Percentiles rank a stretch among this genome's conserved stretches.
Evolutionary conservation across 92 coral and sea anemone genomes (phyloP).

Genomic region (Epizoanthus stellaris): DNA sequence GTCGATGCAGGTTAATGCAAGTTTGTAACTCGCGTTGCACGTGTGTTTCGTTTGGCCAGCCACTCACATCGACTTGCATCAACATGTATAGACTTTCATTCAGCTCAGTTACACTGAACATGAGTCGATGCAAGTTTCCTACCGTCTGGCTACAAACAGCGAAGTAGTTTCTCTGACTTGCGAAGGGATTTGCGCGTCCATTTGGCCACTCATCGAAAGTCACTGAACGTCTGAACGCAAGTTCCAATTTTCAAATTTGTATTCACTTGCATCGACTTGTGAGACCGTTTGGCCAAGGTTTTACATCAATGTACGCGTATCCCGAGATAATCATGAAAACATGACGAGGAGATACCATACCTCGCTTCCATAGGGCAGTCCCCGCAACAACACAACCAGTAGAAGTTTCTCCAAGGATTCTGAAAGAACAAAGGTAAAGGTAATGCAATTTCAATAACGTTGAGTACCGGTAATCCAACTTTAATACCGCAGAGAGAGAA

Average conservation of each 20-base stretch:
- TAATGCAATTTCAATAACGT: background rate
- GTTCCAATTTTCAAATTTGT: too few species aligned
- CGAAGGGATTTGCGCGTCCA: too few species aligned
- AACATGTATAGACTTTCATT: background rate
- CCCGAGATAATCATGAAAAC: background rate
- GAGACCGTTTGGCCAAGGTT: background rate
- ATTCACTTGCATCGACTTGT: background rate
- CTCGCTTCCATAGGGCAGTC: conserved; percentile 90
- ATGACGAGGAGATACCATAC: conserved; percentile 30
- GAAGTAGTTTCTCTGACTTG: too few species aligned
- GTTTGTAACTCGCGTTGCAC: too few species aligned
- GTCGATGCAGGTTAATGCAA: too few species aligned
- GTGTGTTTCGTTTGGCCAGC: too few species aligned
- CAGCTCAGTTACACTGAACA: too few species aligned
- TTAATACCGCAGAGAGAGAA: background rate
- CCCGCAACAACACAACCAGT: conserved; percentile 81
- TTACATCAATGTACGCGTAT: too few species aligned
- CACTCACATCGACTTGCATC: background rate
- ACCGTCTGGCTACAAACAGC: too few species aligned
- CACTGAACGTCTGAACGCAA: too few species aligned
- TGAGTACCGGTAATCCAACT: background rate
- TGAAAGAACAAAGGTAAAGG: conserved; percentile 23
- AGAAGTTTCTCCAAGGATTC: conserved; percentile 83
- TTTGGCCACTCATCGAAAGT: too few species aligned
- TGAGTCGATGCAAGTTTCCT: too few species aligned